These are phyloP conservation scores for Argopecten irradians DNA, from an alignment of 1,140 invertebrate genomes.

Conservation along the genomic window DNA sequence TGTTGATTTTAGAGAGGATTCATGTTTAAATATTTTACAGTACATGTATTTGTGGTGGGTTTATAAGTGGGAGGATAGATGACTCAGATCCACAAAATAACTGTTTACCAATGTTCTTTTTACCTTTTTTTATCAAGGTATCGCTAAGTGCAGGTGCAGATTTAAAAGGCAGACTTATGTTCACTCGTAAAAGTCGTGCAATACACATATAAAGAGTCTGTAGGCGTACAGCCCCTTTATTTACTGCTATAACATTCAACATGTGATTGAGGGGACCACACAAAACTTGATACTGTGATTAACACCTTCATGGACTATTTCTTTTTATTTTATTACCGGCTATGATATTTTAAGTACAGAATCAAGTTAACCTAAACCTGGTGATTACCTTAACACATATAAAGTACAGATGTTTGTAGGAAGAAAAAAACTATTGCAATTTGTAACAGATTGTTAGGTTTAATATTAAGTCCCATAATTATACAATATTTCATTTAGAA, in stretches of 20 bases:
- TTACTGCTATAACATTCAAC: neutral
- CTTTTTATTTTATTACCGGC: neutral
- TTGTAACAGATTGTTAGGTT: too few species aligned
- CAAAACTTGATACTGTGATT: neutral
- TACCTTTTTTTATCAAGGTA: too few species aligned
- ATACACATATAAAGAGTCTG: neutral
- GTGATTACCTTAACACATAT: neutral
- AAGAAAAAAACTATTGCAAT: neutral
- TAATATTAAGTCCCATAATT: too few species aligned
- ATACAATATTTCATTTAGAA: too few species aligned
- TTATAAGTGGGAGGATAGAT: too few species aligned
- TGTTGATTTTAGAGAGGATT: too few species aligned
- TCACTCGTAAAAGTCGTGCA: neutral
- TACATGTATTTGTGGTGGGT: too few species aligned
- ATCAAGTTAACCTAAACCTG: neutral
- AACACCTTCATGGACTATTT: conserved; percentile 10
- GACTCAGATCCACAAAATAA: too few species aligned
- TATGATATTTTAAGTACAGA: neutral
- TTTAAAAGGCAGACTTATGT: neutral
- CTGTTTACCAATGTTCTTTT: too few species aligned
- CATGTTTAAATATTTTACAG: too few species aligned
- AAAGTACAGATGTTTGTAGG: neutral
- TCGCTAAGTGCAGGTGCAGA: neutral
- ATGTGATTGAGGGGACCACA: neutral
- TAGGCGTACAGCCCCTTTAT: neutral